phyloP scores from a whole-genome alignment of 2,113 vertebrate genomes.

The Vimba vimba region DNA sequence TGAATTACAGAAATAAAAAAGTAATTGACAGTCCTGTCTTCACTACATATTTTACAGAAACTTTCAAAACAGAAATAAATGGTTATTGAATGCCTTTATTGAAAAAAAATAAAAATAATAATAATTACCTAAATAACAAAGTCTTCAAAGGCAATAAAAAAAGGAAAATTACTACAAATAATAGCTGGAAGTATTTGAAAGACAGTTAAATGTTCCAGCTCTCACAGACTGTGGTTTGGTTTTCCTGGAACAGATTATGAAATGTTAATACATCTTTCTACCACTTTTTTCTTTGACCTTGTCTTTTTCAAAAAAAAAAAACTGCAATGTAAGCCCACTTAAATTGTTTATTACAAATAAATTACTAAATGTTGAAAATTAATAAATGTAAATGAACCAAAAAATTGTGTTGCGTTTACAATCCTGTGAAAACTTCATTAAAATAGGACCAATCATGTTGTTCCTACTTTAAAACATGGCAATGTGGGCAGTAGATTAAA shows the following conservation, averaged over 20 bases:
- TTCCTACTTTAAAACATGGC: neutral
- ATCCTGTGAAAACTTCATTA: too few relatives aligned
- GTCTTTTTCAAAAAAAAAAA: too few relatives aligned
- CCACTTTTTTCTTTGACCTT: too few relatives aligned
- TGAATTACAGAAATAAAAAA: neutral
- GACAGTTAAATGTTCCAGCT: neutral
- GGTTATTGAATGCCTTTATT: neutral
- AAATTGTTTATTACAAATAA: too few relatives aligned
- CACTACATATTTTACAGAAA: neutral
- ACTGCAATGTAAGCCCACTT: too few relatives aligned
- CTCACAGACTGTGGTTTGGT: slow-evolving; percentile 31
- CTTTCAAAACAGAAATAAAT: neutral
- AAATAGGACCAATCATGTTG: neutral
- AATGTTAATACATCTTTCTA: too few relatives aligned
- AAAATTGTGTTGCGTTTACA: too few relatives aligned
- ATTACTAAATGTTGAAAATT: too few relatives aligned
- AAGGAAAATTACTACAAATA: neutral
- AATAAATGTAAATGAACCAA: too few relatives aligned
- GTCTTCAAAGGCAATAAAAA: neutral
- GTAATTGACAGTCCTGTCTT: too few relatives aligned
- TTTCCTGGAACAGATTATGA: slow-evolving; percentile 30
- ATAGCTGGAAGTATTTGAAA: neutral
- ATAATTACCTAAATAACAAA: neutral
- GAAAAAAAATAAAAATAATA: too few relatives aligned
- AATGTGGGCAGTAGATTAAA: neutral